These are phyloP conservation scores for Campopleginae sp. DNA, from an alignment of 2,888 invertebrate species.

Conservation along the genomic window DNA sequence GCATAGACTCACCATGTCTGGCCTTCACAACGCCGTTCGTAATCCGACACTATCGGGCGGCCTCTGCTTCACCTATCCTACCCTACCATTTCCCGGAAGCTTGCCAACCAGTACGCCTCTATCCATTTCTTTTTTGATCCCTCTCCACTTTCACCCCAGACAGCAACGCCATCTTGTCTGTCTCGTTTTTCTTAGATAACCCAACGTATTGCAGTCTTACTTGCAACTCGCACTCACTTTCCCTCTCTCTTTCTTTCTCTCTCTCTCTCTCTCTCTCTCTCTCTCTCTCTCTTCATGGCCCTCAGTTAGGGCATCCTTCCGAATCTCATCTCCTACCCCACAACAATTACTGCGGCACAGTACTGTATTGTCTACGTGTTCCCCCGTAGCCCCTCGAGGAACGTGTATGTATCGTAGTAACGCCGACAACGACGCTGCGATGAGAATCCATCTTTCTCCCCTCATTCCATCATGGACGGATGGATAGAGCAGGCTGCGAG, in stretches of 20 bases:
- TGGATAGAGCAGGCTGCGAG: conserved; percentile 65
- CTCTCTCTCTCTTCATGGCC: background rate
- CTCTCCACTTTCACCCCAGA: conserved; percentile 40
- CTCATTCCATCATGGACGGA: conserved; percentile 53
- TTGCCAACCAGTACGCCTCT: conserved; percentile 24
- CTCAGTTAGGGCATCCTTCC: conserved; percentile 18
- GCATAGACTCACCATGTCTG: conserved; percentile 72
- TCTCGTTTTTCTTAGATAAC: conserved; percentile 16
- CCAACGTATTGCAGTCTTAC: conserved; percentile 4
- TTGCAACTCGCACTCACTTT: background rate
- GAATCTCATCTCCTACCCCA: conserved; percentile 62
- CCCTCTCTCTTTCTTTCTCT: background rate
- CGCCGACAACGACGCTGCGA: conserved; percentile 39
- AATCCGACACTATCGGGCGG: conserved; percentile 78
- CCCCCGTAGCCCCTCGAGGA: conserved; percentile 22
- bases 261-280: background rate
- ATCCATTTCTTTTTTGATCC: conserved; percentile 42
- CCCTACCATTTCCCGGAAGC: conserved; percentile 26
- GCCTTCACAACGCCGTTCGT: conserved; percentile 77
- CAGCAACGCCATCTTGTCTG: conserved; percentile 17
- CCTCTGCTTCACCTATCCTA: conserved; percentile 62
- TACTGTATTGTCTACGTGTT: background rate
- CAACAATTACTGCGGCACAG: conserved; percentile 77
- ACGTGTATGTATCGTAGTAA: conserved; percentile 28
- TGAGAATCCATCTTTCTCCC: conserved; percentile 49